Percentiles rank a stretch among this genome's conserved stretches.
Conservation (phyloP, 2,113 vertebrate species). For the Cochlearius cochlearius region DNA sequence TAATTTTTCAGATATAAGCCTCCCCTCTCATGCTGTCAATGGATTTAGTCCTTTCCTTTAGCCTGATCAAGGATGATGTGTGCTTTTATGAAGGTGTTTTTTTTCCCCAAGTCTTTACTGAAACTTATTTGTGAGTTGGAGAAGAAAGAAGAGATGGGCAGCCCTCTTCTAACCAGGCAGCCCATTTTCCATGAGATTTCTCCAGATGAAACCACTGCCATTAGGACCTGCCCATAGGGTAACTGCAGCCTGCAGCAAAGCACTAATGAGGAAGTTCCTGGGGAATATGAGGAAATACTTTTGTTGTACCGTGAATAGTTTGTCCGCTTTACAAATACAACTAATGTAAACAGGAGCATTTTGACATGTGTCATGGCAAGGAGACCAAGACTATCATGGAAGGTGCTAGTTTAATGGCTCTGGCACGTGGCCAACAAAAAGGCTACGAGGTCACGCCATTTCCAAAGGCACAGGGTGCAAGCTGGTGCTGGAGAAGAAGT, state of each 20-base stretch:
- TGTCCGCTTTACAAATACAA: not conserved
- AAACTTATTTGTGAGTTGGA: not conserved
- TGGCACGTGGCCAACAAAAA: not conserved
- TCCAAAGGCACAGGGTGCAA: not conserved
- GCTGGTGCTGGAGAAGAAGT: not conserved
- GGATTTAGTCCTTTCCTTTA: not conserved
- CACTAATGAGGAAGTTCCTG: rapidly evolving
- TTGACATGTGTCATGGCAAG: not conserved
- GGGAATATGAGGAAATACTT: not conserved
- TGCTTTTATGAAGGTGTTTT: not conserved
- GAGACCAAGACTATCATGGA: not conserved
- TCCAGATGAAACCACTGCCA: not conserved
- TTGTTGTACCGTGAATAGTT: not conserved
- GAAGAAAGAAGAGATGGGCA: not conserved
- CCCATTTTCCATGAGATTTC: not conserved
- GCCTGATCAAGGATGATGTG: not conserved
- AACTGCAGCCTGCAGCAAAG: not conserved
- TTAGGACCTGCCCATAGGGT: not conserved
- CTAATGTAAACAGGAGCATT: not conserved
- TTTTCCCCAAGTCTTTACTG: not conserved
- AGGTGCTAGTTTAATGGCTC: not conserved
- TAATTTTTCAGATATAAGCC: not conserved
- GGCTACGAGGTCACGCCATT: rapidly evolving
- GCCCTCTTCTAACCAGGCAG: not conserved
- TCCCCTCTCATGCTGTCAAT: not conserved